Evolutionary conservation across 92 coral and sea anemone genomes (phyloP), one percentile per base, ranked within the genome.

Genomic region (Bergia sp.): DNA sequence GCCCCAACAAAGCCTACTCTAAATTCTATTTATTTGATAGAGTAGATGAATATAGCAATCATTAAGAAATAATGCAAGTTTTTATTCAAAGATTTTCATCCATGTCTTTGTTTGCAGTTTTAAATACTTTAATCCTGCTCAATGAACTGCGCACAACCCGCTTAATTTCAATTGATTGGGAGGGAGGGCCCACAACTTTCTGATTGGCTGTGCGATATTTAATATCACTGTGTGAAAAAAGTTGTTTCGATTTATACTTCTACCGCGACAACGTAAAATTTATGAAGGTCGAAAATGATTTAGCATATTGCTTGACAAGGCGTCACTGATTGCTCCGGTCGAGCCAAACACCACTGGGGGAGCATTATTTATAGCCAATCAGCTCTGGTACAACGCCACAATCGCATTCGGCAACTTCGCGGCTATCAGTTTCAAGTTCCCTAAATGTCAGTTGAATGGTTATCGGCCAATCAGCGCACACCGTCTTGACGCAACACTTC

Each of bases 391-490:
- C 36, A 42, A 11, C 16, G 44, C 50, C 90, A 85, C 89, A 86
- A 90, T 86, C 87, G 90, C 91, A 81, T 82, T 49, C 42, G 81
- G 81, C 69, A 85, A 90, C 86, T 88, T 94, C 84, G 90, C 77
- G 92, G 91, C 93, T 94, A 96, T 93, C 93, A 93, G 90, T 91
- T 88, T 90, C 88, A 89, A 80, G 91, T 83, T 85, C 89, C 67
- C 66, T 71, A 82, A 92, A 87, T 97, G 98, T 95, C 98, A 94
- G 76, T 91, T 89, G 77, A 85, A 58, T 71, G 85, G 80, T 76
- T 69, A 39, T 82, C 85, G 89, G 82, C 99, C 99, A 97, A 97
- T 97, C 92, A 92, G 93, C 76, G 86, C 67, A 42, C 88, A 49
- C 73, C 84, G 39, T 41, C 36, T 64, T 93, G 95, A 95, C 95